Evolutionary conservation across 2,113 vertebrate species (phyloP), one percentile per base, ranked within the genome.

Genomic region (Micronisus gabar): DNA sequence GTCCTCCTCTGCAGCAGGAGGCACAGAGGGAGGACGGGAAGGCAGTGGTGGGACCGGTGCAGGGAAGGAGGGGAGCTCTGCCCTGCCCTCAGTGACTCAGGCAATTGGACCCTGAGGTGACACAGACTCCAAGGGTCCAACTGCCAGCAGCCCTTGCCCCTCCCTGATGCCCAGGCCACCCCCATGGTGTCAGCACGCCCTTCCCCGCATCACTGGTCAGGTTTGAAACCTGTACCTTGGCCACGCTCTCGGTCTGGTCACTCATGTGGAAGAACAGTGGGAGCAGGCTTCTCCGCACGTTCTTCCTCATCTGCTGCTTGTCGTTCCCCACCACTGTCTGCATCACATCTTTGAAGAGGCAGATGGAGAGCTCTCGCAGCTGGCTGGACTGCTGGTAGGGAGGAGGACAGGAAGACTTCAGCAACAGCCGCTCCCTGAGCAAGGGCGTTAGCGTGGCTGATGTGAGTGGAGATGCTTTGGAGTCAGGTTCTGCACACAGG

Each of bases 401-500:
- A 48, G 55, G 40, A 84, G 59, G 26, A 34, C 15, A 36, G 38
- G n/a, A 17, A 38, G 66, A 36, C 21, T n/a, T n/a, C 29, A 82
- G 26, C 7, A 29, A 25, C 17, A 40, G 81, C 20, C 0, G 13
- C 27, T 40, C 27, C 48, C 17, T 27, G 36, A 61, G 84, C 30
- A 48, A 18, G 25, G 29, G 25, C 9, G 0, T 23, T 15, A 21
- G 14, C 6, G 0, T 20, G 48, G 22, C 61, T n/a, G 47, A 0
- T 0, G 15, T 1, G 55, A 62, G 55, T 41, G 55, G 45, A 10
- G 12, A 7, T 32, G 55, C 76, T 47, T 15, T 2, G 2, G 56
- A 23, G 4, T 25, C 55, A 26, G 14, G 10, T 7, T 14, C 10
- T 40, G 5, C 30, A 7, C 20, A 19, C 21, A 19, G 50, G 21